phyloP scores from a whole-genome alignment of 2,888 invertebrate genomes.

The Onthophagus sagittarius region DNA sequence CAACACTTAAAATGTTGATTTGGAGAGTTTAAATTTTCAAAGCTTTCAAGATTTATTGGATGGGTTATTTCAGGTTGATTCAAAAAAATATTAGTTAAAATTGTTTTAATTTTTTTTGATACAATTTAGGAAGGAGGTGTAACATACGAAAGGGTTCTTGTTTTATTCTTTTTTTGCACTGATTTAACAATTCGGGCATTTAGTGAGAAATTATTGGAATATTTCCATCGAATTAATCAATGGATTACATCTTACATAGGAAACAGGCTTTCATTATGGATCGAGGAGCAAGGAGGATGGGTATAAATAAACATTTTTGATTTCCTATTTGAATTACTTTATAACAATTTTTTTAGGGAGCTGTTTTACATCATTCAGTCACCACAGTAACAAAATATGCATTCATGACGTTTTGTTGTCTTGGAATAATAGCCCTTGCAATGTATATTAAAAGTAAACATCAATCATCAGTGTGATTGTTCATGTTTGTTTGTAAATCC shows the following conservation, averaged over 20 bases:
- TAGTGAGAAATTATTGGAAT: slow-evolving; percentile 46
- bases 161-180: slow-evolving; percentile 56
- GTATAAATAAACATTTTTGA: slow-evolving; percentile 38
- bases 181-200: slow-evolving; percentile 53
- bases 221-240: slow-evolving; percentile 55
- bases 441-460: slow-evolving; percentile 11
- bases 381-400: slow-evolving; percentile 11
- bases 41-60: slow-evolving; percentile 57
- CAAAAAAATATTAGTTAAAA: slow-evolving; percentile 1
- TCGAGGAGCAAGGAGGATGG: slow-evolving; percentile 58
- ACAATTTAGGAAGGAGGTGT: slow-evolving; percentile 53
- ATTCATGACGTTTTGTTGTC: slow-evolving; percentile 7
- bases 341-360: slow-evolving; percentile 3
- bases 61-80: slow-evolving; percentile 54
- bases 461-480: not conserved
- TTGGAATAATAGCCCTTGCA: slow-evolving; percentile 1
- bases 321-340: not conserved
- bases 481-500: too few species aligned
- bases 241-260: slow-evolving; percentile 57
- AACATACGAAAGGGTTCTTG: slow-evolving; percentile 54
- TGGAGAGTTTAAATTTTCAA: slow-evolving; percentile 54
- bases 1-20: slow-evolving; percentile 51
- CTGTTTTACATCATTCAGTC: slow-evolving; percentile 4
- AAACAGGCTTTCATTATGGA: slow-evolving; percentile 56
- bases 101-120: not conserved